Conservation (phyloP, 2,113 vertebrate genomes). For the Rhabdornis inornatus region DNA sequence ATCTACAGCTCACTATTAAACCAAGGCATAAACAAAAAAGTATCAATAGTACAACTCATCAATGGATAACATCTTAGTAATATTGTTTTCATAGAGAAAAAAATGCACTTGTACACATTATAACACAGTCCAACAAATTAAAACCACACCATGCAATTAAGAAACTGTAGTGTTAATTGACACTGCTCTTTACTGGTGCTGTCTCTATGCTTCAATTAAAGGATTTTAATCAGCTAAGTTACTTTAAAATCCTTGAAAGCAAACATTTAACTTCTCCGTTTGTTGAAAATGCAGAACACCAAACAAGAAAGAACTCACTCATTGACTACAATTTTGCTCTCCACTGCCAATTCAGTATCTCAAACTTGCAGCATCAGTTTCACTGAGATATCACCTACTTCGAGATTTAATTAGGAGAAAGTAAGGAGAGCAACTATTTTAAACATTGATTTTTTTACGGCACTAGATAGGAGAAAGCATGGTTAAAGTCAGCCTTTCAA, state of each 20-base stretch:
- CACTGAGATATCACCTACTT: neutral
- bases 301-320: neutral
- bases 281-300: neutral
- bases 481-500: neutral
- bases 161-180: neutral
- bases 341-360: neutral
- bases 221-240: neutral
- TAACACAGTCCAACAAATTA: neutral
- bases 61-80: neutral
- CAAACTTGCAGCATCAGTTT: neutral
- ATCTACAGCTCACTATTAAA: neutral
- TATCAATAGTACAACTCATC: neutral
- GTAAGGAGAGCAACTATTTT: neutral
- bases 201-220: neutral
- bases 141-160: rapidly evolving
- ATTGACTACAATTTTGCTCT: neutral
- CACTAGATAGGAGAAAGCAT: neutral
- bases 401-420: neutral
- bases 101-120: neutral
- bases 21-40: neutral
- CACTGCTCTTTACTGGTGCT: neutral
- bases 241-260: neutral
- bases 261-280: neutral
- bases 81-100: neutral
- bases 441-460: neutral